Evolutionary conservation across 1,140 invertebrate genomes (phyloP), one percentile per base, ranked within the genome.

Genomic region (Drosophila cardini): DNA sequence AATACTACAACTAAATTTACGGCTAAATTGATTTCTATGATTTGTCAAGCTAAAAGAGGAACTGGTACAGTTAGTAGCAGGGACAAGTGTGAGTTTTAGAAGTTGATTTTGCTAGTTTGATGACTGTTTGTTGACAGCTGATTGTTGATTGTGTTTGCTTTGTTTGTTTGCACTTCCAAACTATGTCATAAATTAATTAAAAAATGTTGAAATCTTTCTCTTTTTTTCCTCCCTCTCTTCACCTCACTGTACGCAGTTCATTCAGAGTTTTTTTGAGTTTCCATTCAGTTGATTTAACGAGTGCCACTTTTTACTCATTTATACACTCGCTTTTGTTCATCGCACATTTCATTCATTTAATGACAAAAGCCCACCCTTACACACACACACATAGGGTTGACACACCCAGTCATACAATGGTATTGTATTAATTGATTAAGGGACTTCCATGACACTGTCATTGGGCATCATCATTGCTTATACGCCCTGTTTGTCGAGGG

Each of bases 391-490:
- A 21, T 36, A 4, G 26, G 11, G 21, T 26, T 3, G 34, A 30
- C 32, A 50, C 16, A 15, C 36, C 32, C 42, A 13, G 8, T 43
- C 15, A 13, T 4, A 26, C 71, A 69, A 42, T 56, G 57, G 64
- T 70, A 77, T 77, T 70, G 75, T 77, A 53, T 77, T 75, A 77
- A 77, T 77, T 77, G 75, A 77, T 77, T 74, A 58, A 69, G 34
- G 64, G 57, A 73, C 74, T 46, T 68, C 56, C 34, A 34, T 53
- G 46, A 45, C 34, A 50, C 57, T 65, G 69, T 65, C 42, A 72
- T 65, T 53, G 30, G 34, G 48, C 40, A 56, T 61, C 58, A 69
- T 53, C 72, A 71, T 53, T 70, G 53, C 65, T 34, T 52, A 75
- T 63, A 75, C 58, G 67, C 18, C 46, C 16, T 45, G 38, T 67